These are phyloP conservation scores for Callyntrura guangdongensis DNA, from an alignment of 2,888 invertebrate species.

Conservation along the genomic window DNA sequence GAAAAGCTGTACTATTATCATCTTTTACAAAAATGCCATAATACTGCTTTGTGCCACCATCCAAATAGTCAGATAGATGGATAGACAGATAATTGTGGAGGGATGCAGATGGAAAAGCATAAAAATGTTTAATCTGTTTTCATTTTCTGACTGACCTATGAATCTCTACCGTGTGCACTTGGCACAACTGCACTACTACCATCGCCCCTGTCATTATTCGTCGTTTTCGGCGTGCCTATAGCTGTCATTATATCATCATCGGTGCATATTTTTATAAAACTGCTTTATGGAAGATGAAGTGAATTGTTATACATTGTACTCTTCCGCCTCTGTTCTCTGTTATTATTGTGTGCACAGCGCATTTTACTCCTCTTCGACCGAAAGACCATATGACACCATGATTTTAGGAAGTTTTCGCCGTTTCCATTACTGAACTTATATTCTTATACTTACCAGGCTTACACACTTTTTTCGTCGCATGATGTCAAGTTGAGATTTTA, in stretches of 20 bases:
- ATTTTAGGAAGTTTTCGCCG: conserved; percentile 55
- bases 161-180: conserved; percentile 64
- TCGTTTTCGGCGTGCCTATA: too few species aligned
- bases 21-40: conserved; percentile 63
- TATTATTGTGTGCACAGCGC: background rate
- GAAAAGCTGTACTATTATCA: conserved; percentile 61
- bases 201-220: conserved; percentile 45
- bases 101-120: background rate
- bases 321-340: conserved; percentile 7
- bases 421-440: too few species aligned
- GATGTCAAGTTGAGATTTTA: conserved; percentile 75
- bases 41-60: conserved; percentile 22
- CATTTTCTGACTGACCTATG: conserved; percentile 71
- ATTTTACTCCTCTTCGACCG: conserved; percentile 5
- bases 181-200: conserved; percentile 58
- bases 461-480: background rate
- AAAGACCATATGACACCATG: conserved; percentile 66
- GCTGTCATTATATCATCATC: conserved; percentile 37
- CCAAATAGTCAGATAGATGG: conserved; percentile 22
- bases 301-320: conserved; percentile 44
- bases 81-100: conserved; percentile 17
- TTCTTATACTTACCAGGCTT: too few species aligned
- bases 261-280: conserved; percentile 54
- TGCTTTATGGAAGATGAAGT: conserved; percentile 59
- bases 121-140: conserved; percentile 64